phyloP scores from a whole-genome alignment of 2,888 invertebrate genomes.

The Drosophila paramelanica region DNA sequence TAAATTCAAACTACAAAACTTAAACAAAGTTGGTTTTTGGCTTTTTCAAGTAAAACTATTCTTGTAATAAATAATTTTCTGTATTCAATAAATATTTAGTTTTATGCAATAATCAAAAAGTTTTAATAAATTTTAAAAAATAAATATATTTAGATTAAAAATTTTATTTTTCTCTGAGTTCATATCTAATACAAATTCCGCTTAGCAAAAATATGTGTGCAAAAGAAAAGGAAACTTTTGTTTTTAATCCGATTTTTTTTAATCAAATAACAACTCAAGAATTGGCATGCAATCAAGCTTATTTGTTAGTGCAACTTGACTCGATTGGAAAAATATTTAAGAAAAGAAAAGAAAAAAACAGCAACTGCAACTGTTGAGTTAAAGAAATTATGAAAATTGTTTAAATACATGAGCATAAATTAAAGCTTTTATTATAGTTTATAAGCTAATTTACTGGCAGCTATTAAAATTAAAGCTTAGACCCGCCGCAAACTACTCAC shows the following conservation, averaged over 20 bases:
- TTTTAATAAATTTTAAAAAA: too few species aligned
- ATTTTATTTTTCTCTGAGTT: neutral
- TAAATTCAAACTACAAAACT: too few species aligned
- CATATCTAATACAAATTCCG: neutral
- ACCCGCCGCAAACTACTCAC: conserved; percentile 80
- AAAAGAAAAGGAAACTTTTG: conserved; percentile 5
- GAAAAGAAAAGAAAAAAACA: conserved; percentile 7
- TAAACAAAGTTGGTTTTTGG: too few species aligned
- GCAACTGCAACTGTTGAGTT: conserved; percentile 21
- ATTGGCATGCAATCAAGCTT: conserved; percentile 29
- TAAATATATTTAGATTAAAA: too few species aligned
- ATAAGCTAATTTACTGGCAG: conserved; percentile 21
- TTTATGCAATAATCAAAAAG: too few species aligned
- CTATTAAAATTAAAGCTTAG: conserved; percentile 33
- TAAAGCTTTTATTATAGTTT: conserved; percentile 20
- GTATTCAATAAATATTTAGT: too few species aligned
- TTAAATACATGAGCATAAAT: neutral
- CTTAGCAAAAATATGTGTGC: conserved; percentile 11
- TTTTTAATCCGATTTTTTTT: conserved; percentile 1
- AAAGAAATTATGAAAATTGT: conserved; percentile 1
- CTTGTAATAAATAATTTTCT: too few species aligned
- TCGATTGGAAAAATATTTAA: neutral
- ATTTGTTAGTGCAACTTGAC: conserved; percentile 24
- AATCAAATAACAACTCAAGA: conserved; percentile 4
- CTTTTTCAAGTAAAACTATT: too few species aligned